These are phyloP conservation scores for Hypsopygia costalis DNA, from an alignment of 2,888 invertebrate genomes.

Conservation along the genomic window DNA sequence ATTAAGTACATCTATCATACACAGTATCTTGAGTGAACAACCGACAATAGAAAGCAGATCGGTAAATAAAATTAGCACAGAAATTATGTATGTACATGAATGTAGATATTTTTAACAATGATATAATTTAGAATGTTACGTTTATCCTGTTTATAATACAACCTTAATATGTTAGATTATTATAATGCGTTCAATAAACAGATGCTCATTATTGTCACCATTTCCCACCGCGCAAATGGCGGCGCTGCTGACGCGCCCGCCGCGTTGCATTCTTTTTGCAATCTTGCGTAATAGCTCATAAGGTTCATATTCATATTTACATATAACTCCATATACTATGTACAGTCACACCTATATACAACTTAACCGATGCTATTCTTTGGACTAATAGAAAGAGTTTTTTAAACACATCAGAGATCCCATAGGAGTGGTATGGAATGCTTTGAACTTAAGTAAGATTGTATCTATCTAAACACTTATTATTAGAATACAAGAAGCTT, in stretches of 20 bases:
- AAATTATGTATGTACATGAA: no score
- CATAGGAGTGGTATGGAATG: conserved; percentile 75
- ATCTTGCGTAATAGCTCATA: background rate
- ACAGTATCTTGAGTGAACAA: no score
- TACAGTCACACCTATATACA: conserved; percentile 54
- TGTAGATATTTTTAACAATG: no score
- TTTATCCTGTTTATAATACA: conserved; percentile 11
- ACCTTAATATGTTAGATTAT: conserved; percentile 18
- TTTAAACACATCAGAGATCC: conserved; percentile 77
- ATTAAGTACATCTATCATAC: no score
- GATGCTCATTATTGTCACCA: conserved; percentile 70
- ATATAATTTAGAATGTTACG: conserved; percentile 1
- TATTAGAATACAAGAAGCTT: conserved; percentile 54
- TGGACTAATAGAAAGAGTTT: conserved; percentile 68
- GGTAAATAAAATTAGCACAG: no score
- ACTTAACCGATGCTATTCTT: conserved; percentile 48
- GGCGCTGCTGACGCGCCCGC: conserved; percentile 3
- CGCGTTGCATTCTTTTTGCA: conserved; percentile 6
- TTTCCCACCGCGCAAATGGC: conserved; percentile 40
- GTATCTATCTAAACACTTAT: conserved; percentile 67
- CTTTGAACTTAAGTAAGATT: conserved; percentile 72
- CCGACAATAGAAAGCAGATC: no score
- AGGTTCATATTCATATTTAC: conserved; percentile 48
- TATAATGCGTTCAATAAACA: conserved; percentile 45
- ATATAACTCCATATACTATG: conserved; percentile 44